phyloP scores from a whole-genome alignment of 2,888 invertebrate genomes.

The Ramazzottius varieornatus region DNA sequence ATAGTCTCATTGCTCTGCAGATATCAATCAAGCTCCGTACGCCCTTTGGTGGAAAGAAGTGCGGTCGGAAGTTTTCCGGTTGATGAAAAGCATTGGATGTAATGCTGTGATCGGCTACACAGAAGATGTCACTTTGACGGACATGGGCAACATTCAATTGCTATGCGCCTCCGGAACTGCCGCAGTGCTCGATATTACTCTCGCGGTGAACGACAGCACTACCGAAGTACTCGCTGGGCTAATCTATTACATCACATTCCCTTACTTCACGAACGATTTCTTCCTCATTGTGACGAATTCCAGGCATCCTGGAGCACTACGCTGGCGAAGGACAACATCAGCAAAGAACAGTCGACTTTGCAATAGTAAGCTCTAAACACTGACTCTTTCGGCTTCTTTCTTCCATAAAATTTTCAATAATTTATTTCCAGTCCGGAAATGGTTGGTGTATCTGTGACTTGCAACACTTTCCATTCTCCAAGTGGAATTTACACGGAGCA shows the following conservation, averaged over 20 bases:
- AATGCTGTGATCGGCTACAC: constrained; percentile 76
- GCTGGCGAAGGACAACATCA: background rate
- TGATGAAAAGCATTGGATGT: constrained; percentile 66
- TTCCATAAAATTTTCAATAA: background rate
- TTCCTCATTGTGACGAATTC: too few species aligned
- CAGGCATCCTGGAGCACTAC: background rate
- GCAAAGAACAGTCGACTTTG: background rate
- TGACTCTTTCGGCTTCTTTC: background rate
- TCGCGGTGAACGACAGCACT: background rate
- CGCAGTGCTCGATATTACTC: background rate
- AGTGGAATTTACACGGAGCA: background rate
- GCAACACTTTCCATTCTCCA: background rate
- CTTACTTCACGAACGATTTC: too few species aligned
- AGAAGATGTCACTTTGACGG: constrained; percentile 55
- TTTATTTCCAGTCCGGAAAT: background rate
- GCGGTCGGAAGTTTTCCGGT: constrained; percentile 73
- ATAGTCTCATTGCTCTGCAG: too few species aligned
- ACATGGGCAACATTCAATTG: background rate
- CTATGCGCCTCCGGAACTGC: background rate
- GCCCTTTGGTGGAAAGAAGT: constrained; percentile 72
- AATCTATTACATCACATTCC: too few species aligned
- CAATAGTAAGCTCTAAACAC: background rate
- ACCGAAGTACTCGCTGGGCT: too few species aligned
- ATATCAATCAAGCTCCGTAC: background rate
- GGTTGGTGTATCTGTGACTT: background rate